Percentiles rank a stretch among this genome's conserved stretches.
Evolutionary conservation across 2,113 vertebrate genomes (phyloP).

Genomic region (Takifugu flavidus): DNA sequence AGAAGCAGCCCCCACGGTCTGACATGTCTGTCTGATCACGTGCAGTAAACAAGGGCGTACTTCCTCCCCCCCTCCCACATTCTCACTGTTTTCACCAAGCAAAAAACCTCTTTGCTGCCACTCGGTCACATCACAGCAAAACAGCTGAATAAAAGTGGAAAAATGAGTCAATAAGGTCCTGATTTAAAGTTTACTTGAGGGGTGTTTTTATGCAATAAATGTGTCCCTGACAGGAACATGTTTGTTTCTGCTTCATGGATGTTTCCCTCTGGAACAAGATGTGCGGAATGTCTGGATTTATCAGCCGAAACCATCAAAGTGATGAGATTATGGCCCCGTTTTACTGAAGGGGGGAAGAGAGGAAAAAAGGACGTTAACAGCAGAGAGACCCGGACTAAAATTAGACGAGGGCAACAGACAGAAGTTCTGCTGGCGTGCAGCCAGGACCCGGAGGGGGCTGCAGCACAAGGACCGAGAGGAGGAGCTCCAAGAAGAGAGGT

Average conservation of each 20-base stretch:
- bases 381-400: neutral
- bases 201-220: too few relatives aligned
- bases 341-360: neutral
- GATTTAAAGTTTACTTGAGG: too few relatives aligned
- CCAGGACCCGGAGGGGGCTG: conserved; percentile 19
- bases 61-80: conserved; percentile 1
- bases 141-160: neutral
- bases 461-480: conserved; percentile 32
- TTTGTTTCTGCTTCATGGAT: neutral
- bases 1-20: neutral
- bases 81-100: neutral
- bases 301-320: neutral
- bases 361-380: neutral
- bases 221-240: too few relatives aligned
- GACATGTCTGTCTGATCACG: neutral
- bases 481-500: conserved; percentile 17
- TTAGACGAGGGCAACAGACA: neutral
- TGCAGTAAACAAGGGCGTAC: conserved; percentile 20
- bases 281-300: neutral
- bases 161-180: too few relatives aligned
- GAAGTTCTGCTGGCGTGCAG: conserved; percentile 7
- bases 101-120: neutral
- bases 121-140: neutral
- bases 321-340: neutral
- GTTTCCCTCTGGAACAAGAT: neutral